Evolutionary conservation across 2,888 invertebrate genomes (phyloP).

Genomic region (Baronia brevicornis): DNA sequence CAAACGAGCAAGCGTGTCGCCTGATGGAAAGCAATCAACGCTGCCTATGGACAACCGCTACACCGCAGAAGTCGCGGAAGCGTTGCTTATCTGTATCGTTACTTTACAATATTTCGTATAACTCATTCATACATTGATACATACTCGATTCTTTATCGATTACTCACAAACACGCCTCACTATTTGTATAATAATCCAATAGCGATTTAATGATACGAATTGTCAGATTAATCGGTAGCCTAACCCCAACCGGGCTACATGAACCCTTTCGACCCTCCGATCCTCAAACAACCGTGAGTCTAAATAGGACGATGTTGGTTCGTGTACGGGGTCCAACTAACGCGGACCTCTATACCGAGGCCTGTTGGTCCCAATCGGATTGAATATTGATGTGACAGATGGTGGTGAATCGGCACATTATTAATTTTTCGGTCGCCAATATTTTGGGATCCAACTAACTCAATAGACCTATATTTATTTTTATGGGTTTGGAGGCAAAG

Average conservation of each 20-base stretch:
- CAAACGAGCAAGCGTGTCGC: too few species aligned
- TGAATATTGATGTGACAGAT: conserved; percentile 70
- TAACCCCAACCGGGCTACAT: conserved; percentile 23
- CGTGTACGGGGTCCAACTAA: conserved; percentile 5
- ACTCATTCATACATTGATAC: too few species aligned
- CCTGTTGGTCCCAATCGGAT: conserved; percentile 54
- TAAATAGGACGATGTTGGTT: conserved; percentile 2
- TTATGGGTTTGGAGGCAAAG: too few species aligned
- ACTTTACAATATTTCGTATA: too few species aligned
- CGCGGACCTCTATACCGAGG: conserved; percentile 13
- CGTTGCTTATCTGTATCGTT: conserved; percentile 23
- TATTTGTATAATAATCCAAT: conserved; percentile 28
- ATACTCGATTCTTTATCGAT: conserved; percentile 10
- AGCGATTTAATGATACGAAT: conserved; percentile 33
- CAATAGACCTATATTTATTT: conserved; percentile 40
- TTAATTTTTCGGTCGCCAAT: conserved; percentile 56
- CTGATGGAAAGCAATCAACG: too few species aligned
- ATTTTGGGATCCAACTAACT: conserved; percentile 34
- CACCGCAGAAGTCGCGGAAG: conserved; percentile 34
- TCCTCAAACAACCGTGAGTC: conserved; percentile 13
- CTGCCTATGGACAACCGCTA: too few species aligned
- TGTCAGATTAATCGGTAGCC: conserved; percentile 28
- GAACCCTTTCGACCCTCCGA: conserved; percentile 23
- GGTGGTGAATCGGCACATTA: conserved; percentile 64
- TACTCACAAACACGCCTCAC: conserved; percentile 10